Base-by-base conservation (phyloP, 2,888 invertebrate species). In the Myopa testacea region DNA sequence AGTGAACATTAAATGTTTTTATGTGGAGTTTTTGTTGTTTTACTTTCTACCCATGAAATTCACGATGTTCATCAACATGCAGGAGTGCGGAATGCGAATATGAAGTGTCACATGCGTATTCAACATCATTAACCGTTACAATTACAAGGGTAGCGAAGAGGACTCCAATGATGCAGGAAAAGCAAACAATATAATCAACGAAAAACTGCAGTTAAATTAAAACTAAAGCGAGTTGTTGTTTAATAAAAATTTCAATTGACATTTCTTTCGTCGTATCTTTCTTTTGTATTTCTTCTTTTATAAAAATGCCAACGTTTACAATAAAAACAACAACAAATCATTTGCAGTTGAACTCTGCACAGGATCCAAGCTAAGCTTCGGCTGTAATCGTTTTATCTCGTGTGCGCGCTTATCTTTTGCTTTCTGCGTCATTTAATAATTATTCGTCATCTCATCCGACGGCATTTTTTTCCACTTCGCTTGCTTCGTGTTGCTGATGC, bases 391-490 rank as follows among this genome's bases (percentile, higher is more conserved):
- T 65, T 37, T 37, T 38, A 38, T 26, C 62, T 65, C 65, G 14
- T 37, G 12, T 14, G 14, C 80, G 14, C 80, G 82, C 87, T 86
- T 86, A 86, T 87, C 86, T 87, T 79, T 82, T 84, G 81, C 83
- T 83, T 86, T 86, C 86, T 86, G 87, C 84, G 83, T 86, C 87
- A 86, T 86, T 86, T 83, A 86, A 85, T 87, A 86, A 87, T 86
- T 86, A 69, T 69, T 45, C 50, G 26, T 85, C 80, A 85, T 85
- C 26, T 26, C 86, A 86, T 45, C 45, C 45, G 45, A 86, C 86
- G 84, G 82, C 84, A 86, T 86, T 86, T 85, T 85, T 84, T 87
- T 79, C 26, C 77, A 80, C 79, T 80, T 80, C 76, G 79, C 55
- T 62, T n/a, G 4, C 50, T 0, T 45, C 45, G 45, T 45, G 6